phyloP scores from a whole-genome alignment of 37 sponge, comb jelly and placozoan genomes.

The Agelas oroides region DNA sequence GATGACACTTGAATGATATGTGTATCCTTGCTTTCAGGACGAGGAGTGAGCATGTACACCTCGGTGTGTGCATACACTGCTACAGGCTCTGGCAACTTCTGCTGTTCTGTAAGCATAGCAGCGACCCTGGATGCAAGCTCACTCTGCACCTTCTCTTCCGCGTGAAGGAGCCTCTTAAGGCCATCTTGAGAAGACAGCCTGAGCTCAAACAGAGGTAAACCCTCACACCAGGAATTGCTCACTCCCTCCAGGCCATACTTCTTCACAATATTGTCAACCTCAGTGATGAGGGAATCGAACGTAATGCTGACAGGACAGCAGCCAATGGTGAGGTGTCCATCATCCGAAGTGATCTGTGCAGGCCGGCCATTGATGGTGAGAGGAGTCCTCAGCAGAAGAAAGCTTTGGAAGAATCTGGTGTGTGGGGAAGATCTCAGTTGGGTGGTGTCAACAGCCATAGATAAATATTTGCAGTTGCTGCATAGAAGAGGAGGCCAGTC shows the following conservation, averaged over 20 bases:
- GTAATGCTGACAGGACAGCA: neutral
- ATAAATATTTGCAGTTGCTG: too few relatives aligned
- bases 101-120: too few relatives aligned
- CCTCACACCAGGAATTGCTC: slow-evolving; percentile 14
- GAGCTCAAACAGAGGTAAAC: neutral
- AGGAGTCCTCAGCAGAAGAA: neutral
- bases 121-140: neutral
- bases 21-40: too few relatives aligned
- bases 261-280: neutral
- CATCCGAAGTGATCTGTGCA: neutral
- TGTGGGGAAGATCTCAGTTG: neutral
- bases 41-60: too few relatives aligned
- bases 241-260: neutral
- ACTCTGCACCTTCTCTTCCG: neutral
- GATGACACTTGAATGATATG: too few relatives aligned
- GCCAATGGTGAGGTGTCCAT: neutral
- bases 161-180: neutral
- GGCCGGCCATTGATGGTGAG: neutral
- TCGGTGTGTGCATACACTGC: too few relatives aligned
- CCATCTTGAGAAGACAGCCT: neutral
- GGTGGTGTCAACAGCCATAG: too few relatives aligned
- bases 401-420: neutral
- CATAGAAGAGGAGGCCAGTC: too few relatives aligned
- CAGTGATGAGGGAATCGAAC: neutral
- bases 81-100: too few relatives aligned